Evolutionary conservation across 1,140 invertebrate species (phyloP).

Genomic region (Microplitis mediator): DNA sequence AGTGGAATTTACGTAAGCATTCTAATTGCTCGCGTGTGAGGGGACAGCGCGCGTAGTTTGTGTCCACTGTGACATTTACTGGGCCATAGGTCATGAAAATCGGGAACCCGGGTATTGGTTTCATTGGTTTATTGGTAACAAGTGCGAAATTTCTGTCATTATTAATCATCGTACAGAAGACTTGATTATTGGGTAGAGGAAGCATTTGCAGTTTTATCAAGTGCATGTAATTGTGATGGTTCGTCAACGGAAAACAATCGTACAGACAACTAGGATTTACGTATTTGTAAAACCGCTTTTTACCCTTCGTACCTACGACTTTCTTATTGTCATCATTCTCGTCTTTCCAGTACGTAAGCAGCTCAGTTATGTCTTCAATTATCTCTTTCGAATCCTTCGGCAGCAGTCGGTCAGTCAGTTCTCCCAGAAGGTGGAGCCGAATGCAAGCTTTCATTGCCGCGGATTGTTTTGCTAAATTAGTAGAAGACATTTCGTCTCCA

Average conservation of each 20-base stretch:
- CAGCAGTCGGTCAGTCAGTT: constrained; percentile 79
- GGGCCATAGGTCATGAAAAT: constrained; percentile 85
- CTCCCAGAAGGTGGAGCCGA: constrained; percentile 72
- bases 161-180: constrained; percentile 23
- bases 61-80: constrained; percentile 69
- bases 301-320: constrained; percentile 72
- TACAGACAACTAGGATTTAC: constrained; percentile 46
- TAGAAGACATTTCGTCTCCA: constrained; percentile 59
- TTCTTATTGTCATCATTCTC: constrained; percentile 40
- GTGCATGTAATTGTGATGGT: constrained; percentile 64
- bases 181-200: too few relatives aligned
- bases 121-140: constrained; percentile 65
- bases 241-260: constrained; percentile 52
- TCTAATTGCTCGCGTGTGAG: constrained; percentile 65
- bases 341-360: constrained; percentile 65
- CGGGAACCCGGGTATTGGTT: constrained; percentile 79
- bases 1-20: constrained; percentile 66
- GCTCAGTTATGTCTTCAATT: constrained; percentile 44
- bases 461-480: constrained; percentile 76
- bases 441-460: constrained; percentile 80
- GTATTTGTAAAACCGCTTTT: constrained; percentile 60
- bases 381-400: constrained; percentile 65
- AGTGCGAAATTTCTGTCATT: constrained; percentile 63
- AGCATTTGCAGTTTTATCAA: constrained; percentile 49
- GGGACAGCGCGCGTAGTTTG: constrained; percentile 61